These are phyloP conservation scores for Harlomillsia oculata DNA, from an alignment of 1,140 invertebrate genomes.

Conservation along the genomic window DNA sequence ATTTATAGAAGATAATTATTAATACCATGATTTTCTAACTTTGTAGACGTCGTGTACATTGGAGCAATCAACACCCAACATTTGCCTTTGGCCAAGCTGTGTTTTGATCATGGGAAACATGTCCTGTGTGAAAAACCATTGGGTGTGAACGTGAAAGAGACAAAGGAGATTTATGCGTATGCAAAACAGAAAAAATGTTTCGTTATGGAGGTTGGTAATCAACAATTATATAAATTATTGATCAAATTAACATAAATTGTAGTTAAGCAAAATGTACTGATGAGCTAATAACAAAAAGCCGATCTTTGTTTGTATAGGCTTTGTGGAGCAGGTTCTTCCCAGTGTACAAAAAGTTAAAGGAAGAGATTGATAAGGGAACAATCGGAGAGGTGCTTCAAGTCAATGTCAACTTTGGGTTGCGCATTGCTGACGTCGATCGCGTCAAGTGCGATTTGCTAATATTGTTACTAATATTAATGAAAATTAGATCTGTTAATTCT, in stretches of 20 bases:
- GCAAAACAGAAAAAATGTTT: slow-evolving; percentile 39
- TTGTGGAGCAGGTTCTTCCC: slow-evolving; percentile 47
- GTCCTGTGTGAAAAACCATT: slow-evolving; percentile 50
- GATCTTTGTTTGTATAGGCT: slow-evolving; percentile 49
- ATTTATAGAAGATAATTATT: too few species aligned
- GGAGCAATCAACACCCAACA: slow-evolving; percentile 43
- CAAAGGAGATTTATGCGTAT: slow-evolving; percentile 36
- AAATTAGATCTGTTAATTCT: neutral
- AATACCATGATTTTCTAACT: neutral
- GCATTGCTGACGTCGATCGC: slow-evolving; percentile 45
- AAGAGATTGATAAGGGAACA: slow-evolving; percentile 35
- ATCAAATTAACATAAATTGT: neutral
- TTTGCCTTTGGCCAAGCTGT: slow-evolving; percentile 39
- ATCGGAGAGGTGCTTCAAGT: slow-evolving; percentile 49
- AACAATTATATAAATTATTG: too few species aligned
- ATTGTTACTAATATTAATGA: neutral
- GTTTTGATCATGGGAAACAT: slow-evolving; percentile 45
- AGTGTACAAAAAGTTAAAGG: slow-evolving; percentile 40
- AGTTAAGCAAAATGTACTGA: neutral
- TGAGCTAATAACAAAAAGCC: neutral
- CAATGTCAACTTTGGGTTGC: slow-evolving; percentile 56
- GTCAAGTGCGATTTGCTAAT: slow-evolving; percentile 1
- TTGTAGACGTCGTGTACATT: slow-evolving; percentile 46
- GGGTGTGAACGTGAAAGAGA: slow-evolving; percentile 40
- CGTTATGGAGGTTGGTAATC: slow-evolving; percentile 44